These are phyloP conservation scores for Glandiceps talaboti DNA, from an alignment of 53 echinoderm and acorn worm species.

Conservation along the genomic window DNA sequence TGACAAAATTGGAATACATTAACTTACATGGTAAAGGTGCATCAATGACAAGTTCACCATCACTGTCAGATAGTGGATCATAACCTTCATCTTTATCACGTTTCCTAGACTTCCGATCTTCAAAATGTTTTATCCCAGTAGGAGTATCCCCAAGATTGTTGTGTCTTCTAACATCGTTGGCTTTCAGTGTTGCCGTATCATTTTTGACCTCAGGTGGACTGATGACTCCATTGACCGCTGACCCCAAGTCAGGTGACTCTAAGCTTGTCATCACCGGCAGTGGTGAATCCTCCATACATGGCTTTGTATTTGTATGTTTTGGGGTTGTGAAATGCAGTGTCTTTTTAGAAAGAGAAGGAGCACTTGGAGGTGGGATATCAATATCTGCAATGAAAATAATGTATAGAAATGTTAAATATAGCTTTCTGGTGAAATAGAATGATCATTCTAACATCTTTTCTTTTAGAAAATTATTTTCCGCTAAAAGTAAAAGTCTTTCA, in stretches of 20 bases:
- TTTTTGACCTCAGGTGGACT: background rate
- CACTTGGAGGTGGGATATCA: background rate
- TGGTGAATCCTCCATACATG: background rate
- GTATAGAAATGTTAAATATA: background rate
- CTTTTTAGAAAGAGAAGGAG: background rate
- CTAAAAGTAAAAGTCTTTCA: no score
- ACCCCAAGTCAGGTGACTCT: background rate
- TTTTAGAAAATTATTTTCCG: no score
- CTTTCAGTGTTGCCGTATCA: no score
- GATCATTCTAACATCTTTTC: no score
- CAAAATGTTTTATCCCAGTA: background rate
- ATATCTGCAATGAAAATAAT: background rate
- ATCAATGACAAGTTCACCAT: conserved; percentile 71
- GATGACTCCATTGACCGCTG: background rate
- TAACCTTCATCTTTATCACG: conserved; percentile 27
- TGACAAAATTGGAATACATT: no score
- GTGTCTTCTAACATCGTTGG: background rate
- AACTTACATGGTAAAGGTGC: conserved; percentile 18
- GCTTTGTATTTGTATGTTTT: background rate
- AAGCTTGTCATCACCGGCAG: background rate
- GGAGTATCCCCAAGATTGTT: background rate
- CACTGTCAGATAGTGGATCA: conserved; percentile 49
- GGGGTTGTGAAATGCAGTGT: background rate
- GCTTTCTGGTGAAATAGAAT: background rate
- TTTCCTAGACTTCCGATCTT: background rate